Conservation (phyloP, 2,888 invertebrate genomes). For the Brachynemurus nebulosus region DNA sequence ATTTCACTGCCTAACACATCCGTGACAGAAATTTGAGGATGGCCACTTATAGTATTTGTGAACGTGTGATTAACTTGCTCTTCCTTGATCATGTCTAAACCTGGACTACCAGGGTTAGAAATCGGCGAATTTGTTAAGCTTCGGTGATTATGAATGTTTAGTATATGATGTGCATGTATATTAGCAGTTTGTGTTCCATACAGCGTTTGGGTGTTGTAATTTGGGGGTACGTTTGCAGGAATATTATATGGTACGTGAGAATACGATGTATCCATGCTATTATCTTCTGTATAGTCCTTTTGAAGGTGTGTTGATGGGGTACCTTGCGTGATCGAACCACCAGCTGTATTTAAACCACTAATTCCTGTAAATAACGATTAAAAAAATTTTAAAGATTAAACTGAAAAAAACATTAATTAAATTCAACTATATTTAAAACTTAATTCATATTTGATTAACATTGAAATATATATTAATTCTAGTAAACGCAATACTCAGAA, state of each 20-base stretch:
- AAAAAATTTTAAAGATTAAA: too few species aligned
- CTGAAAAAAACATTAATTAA: too few species aligned
- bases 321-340: constrained; percentile 56
- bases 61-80: constrained; percentile 42
- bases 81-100: constrained; percentile 66
- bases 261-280: constrained; percentile 6
- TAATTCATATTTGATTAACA: too few species aligned
- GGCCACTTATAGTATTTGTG: constrained; percentile 20
- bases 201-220: constrained; percentile 19
- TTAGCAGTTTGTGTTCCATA: constrained; percentile 16
- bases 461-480: too few species aligned
- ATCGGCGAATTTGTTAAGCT: constrained; percentile 47
- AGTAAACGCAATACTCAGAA: too few species aligned
- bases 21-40: constrained; percentile 85
- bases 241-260: constrained; percentile 15
- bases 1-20: constrained; percentile 80
- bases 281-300: constrained; percentile 15
- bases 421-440: too few species aligned
- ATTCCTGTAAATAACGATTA: constrained; percentile 36
- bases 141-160: constrained; percentile 35
- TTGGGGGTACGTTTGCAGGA: constrained; percentile 18
- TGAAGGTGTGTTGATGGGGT: constrained; percentile 39
- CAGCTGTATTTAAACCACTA: constrained; percentile 56
- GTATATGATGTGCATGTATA: constrained; percentile 27
- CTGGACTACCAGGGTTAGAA: constrained; percentile 49